Conservation (phyloP, 2,113 vertebrate genomes). For the Ceyx margarethae region DNA sequence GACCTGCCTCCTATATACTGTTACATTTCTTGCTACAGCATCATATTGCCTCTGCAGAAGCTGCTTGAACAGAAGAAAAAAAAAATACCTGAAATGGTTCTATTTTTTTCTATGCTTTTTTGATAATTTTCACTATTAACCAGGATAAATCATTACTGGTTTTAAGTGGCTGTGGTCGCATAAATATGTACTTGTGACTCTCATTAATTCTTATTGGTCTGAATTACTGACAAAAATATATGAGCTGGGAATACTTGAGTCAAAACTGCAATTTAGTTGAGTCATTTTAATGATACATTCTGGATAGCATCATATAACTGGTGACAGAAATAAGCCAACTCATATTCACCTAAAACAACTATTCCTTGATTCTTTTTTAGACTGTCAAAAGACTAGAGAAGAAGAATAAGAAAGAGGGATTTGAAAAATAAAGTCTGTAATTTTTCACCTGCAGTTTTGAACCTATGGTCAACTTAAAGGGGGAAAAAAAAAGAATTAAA, state of each 20-base stretch:
- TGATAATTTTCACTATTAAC: slow-evolving; percentile 55
- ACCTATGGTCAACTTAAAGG: background rate
- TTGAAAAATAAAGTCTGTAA: slow-evolving; percentile 50
- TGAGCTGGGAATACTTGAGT: slow-evolving; percentile 63
- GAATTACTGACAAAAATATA: slow-evolving; percentile 65
- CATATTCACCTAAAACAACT: slow-evolving; percentile 53
- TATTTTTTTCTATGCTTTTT: background rate
- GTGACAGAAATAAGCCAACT: slow-evolving; percentile 61
- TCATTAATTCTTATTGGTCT: slow-evolving; percentile 60
- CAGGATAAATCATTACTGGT: slow-evolving; percentile 53
- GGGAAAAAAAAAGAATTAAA: background rate
- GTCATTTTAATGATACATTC: slow-evolving; percentile 59
- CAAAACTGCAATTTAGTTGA: slow-evolving; percentile 55
- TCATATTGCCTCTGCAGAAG: background rate
- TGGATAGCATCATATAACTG: slow-evolving; percentile 63
- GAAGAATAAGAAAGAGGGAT: slow-evolving; percentile 29
- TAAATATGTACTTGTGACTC: slow-evolving; percentile 48
- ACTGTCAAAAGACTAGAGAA: background rate
- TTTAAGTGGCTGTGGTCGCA: slow-evolving; percentile 46
- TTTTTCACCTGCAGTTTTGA: slow-evolving; percentile 50
- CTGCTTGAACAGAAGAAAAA: background rate
- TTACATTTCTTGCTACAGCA: background rate
- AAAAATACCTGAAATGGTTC: background rate
- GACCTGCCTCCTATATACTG: background rate
- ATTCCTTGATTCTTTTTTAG: slow-evolving; percentile 41